Evolutionary conservation across 2,797 vertebrate genomes (phyloP).

Genomic region (Chaetodon trifasciatus): DNA sequence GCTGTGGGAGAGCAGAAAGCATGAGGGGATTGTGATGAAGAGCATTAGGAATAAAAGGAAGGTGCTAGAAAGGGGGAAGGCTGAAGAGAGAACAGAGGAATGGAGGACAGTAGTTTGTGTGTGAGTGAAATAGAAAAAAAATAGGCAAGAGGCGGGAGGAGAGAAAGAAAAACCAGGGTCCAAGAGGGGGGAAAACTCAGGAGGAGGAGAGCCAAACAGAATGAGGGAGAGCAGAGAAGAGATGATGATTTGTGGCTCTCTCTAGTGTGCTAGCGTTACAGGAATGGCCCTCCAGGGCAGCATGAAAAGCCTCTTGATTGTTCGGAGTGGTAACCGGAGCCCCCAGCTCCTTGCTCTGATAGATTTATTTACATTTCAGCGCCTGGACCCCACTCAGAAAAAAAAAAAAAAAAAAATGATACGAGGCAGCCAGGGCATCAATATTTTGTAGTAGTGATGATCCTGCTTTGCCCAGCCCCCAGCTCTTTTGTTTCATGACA

Average conservation of each 20-base stretch:
- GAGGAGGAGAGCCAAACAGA: constrained; percentile 28
- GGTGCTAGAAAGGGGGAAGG: constrained; percentile 24
- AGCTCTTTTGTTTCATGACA: constrained; percentile 64
- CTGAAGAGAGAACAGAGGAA: constrained; percentile 27
- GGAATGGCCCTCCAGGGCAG: constrained; percentile 88
- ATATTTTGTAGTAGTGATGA: constrained; percentile 81
- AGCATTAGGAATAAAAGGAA: constrained; percentile 49
- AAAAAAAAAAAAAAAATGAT: constrained; percentile 66
- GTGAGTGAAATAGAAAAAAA: constrained; percentile 1
- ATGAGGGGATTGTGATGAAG: constrained; percentile 54
- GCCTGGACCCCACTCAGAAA: constrained; percentile 74
- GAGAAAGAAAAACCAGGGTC: constrained; percentile 6
- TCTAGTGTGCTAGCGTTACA: constrained; percentile 85
- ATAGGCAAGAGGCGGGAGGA: background rate
- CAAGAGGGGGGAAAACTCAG: constrained; percentile 47
- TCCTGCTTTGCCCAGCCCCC: constrained; percentile 31
- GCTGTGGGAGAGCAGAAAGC: constrained; percentile 53
- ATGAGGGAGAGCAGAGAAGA: constrained; percentile 47
- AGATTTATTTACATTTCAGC: constrained; percentile 90
- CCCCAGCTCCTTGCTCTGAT: constrained; percentile 78
- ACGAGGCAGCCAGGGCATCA: constrained; percentile 67
- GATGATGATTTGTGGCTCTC: constrained; percentile 86
- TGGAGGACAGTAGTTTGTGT: background rate
- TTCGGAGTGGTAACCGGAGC: constrained; percentile 86
- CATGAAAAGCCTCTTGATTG: constrained; percentile 88